A percentile compares a stretch with the other conserved stretches of the same genome.
Conservation (phyloP, 2,797 vertebrate genomes). For the Melopsittacus undulatus region DNA sequence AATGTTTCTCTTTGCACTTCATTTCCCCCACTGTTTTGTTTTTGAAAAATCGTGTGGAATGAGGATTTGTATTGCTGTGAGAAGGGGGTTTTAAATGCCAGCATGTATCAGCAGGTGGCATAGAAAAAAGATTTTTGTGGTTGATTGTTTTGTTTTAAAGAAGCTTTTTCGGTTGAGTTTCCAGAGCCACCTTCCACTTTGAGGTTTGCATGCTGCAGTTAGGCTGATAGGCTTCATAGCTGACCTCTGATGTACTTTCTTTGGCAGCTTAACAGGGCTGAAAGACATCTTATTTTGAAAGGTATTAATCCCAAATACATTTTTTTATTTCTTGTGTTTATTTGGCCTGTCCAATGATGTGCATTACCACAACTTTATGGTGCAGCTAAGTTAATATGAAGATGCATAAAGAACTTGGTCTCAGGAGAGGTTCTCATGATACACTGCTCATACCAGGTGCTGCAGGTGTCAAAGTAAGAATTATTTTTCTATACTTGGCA, state of each 20-base stretch:
- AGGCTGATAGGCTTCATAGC: fast-evolving
- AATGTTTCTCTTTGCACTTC: background rate
- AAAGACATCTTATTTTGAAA: background rate
- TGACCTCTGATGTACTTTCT: background rate
- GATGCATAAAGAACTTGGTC: background rate
- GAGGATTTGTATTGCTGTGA: background rate
- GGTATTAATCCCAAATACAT: background rate
- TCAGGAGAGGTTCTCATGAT: background rate
- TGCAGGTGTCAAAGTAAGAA: background rate
- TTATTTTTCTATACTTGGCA: background rate
- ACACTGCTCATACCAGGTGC: background rate
- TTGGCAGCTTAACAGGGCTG: background rate
- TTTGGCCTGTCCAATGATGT: background rate
- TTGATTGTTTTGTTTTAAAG: fast-evolving
- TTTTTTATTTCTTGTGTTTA: background rate
- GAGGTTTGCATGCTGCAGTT: background rate
- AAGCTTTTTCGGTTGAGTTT: background rate
- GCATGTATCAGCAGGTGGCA: background rate
- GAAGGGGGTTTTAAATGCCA: background rate
- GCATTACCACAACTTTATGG: fast-evolving
- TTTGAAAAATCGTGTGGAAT: background rate
- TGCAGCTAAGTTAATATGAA: background rate
- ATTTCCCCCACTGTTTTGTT: background rate
- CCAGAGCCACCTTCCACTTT: background rate
- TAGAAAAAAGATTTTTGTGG: background rate